Base-by-base conservation (phyloP, 2,888 invertebrate species). In the Megaustenia siamemsis region DNA sequence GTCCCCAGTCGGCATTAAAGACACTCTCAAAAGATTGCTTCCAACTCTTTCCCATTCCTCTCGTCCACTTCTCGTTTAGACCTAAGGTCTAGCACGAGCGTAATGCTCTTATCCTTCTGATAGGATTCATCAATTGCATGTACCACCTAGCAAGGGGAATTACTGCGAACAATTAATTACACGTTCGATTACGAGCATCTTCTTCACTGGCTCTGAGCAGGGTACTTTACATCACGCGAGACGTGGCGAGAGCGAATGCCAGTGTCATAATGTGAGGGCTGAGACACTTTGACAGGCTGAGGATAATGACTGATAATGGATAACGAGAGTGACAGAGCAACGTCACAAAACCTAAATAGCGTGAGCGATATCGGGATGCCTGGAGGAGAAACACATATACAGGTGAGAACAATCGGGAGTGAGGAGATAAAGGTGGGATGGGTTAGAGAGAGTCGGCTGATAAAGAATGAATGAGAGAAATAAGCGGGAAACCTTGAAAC, bases 111-210 rank as follows among this genome's bases (percentile, higher is more conserved):
- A n/a, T n/a, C 1, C 43, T 1, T 24, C 43, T 12, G n/a, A 71
- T 43, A n/a, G 71, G 71, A 71, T 71, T 43, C 4, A 71, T 45
- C 71, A 71, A 43, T 43, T 43, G 10, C 43, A 43, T 43, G 71
- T 5, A 71, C 71, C 10, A 40, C 28, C 45, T 10, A 71, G 71
- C 71, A 24, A 43, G 71, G 24, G n/a, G 43, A 43, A 45, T 71
- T 43, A 71, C n/a, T 24, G 1, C 28, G 43, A 28, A 71, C 71
- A 45, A 12, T n/a, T n/a, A n/a, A n/a, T 71, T 43, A n/a, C 71
- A 45, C 21, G 43, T 15, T 43, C 43, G n/a, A 12, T 71, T 24
- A 43, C n/a, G n/a, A n/a, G n/a, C 8, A 8, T 0, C 24, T n/a
- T 43, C 0, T 28, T n/a, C 71, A 24, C 71, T n/a, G 43, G n/a